Evolutionary conservation across 2,888 invertebrate genomes (phyloP).

Genomic region (Punctoribates punctum): DNA sequence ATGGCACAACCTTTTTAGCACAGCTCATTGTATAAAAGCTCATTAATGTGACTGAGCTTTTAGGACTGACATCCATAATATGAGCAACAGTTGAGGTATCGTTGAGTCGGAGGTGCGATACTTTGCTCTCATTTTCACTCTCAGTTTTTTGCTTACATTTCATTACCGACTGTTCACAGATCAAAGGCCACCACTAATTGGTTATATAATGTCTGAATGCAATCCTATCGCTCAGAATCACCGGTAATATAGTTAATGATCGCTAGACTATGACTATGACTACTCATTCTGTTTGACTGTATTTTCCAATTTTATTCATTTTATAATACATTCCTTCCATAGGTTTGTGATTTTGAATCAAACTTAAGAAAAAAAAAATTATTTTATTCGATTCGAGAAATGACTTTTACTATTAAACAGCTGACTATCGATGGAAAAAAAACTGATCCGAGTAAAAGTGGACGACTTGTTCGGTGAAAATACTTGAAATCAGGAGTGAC

Average conservation of each 20-base stretch:
- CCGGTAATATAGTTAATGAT: constrained; percentile 6
- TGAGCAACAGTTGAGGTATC: neutral
- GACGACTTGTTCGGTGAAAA: neutral
- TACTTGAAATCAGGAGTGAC: neutral
- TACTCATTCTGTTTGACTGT: neutral
- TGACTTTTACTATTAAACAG: constrained; percentile 35
- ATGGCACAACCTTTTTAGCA: neutral
- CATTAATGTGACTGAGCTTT: constrained; percentile 20
- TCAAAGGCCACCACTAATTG: constrained; percentile 31
- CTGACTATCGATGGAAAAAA: constrained; percentile 15
- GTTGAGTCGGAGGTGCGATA: neutral
- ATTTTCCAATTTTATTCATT: constrained; percentile 23
- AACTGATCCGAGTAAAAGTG: neutral
- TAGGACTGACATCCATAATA: neutral
- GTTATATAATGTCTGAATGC: constrained; percentile 2
- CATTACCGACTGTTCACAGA: constrained; percentile 20
- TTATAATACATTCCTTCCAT: constrained; percentile 11
- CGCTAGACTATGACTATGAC: constrained; percentile 14
- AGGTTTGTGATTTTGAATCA: neutral
- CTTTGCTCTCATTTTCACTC: neutral
- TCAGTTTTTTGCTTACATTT: neutral
- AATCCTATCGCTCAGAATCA: neutral
- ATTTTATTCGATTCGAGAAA: constrained; percentile 19
- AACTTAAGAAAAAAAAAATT: neutral
- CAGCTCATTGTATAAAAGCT: constrained; percentile 25